Base-by-base conservation (phyloP, 2,113 vertebrate species). In the Heterotis niloticus region DNA sequence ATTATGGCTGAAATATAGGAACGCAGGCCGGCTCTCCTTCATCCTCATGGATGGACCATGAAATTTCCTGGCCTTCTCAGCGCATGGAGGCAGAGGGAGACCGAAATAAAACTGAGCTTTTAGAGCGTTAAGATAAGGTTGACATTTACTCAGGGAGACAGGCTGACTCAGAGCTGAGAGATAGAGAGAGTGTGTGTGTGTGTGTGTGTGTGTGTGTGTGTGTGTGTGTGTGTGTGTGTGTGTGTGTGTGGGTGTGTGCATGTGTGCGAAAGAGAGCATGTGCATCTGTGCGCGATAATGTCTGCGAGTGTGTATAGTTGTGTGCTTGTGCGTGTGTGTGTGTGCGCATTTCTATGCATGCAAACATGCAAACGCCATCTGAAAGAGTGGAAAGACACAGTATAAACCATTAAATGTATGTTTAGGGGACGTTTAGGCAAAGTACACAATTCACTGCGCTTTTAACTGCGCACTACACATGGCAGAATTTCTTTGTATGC, bases 71-170 rank as follows among this genome's bases (percentile, higher is more conserved):
- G 64, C 57, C 26, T 54, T 76, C 56, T 68, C 29, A 26, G 26
- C 65, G 26, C 24, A 79, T 5, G 69, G 26, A 64, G n/a, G 20
- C 75, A 80, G 26, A 54, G 28, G 10, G 64, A 76, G 28, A 52
- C 64, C 16, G 64, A 66, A 75, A 75, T 78, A 78, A 76, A 66
- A 81, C 72, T 80, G 70, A 57, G 72, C 76, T 76, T 81, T 78
- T 78, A 76, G 71, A 79, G 54, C 34, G 78, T 80, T 80, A 77
- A 81, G 80, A 85, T 83, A 79, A 82, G 79, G 77, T 68, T 79
- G 78, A 83, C 77, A 82, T 83, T 83, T 79, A 81, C 77, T 68
- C 79, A 80, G 74, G 71, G 57, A 81, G 29, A 76, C 72, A 54
- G 69, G 70, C 52, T 75, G 80, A 84, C 60, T 78, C 68, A 79